Percentiles rank a stretch among this genome's conserved stretches.
Evolutionary conservation across 2,113 vertebrate species (phyloP).

Genomic region (Tursiops truncatus): DNA sequence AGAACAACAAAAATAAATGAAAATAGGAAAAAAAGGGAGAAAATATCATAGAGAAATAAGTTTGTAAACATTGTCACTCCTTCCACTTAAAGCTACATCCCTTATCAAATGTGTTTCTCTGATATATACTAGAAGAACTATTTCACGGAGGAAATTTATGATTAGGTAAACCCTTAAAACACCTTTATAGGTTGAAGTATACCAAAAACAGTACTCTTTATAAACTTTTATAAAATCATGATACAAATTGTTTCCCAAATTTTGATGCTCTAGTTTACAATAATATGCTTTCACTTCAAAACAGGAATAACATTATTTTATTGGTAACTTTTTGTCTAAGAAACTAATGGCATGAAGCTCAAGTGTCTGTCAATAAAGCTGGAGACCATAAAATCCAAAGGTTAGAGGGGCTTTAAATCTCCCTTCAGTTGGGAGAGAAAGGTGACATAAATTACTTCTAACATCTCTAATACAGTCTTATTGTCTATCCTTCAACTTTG

Average conservation of each 20-base stretch:
- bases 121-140: background rate
- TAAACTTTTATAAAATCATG: background rate
- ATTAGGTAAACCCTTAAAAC: background rate
- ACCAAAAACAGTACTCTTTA: background rate
- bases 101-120: background rate
- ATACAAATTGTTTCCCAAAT: background rate
- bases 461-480: background rate
- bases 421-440: background rate
- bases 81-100: background rate
- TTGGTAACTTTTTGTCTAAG: background rate
- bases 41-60: background rate
- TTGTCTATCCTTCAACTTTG: background rate
- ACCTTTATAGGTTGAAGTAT: background rate
- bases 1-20: background rate
- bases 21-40: background rate
- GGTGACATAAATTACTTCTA: background rate
- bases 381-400: background rate
- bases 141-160: background rate
- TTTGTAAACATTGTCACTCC: background rate
- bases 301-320: background rate
- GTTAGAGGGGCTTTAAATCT: background rate
- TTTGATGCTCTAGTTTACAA: background rate
- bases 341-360: background rate
- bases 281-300: conserved; percentile 7
- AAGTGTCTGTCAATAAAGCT: background rate